Conservation (phyloP, 2,888 invertebrate species). For the Calliphora vomitoria region DNA sequence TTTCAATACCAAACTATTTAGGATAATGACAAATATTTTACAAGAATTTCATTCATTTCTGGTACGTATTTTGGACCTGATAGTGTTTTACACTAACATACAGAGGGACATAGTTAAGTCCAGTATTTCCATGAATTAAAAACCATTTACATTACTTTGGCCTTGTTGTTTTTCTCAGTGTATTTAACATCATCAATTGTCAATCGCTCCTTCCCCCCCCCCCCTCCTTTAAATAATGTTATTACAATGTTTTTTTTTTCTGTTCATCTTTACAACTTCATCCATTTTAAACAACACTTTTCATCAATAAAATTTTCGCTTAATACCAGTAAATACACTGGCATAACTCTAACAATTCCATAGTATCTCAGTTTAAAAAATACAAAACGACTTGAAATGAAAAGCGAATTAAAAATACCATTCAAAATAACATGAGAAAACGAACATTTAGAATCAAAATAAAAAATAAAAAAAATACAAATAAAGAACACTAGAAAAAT, state of each 20-base stretch:
- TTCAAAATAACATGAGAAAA: background rate
- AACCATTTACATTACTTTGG: too few relatives aligned
- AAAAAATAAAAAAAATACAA: background rate
- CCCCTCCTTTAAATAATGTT: background rate
- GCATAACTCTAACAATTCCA: slow-evolving; percentile 7
- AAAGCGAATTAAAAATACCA: slow-evolving; percentile 22
- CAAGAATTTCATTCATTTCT: too few relatives aligned
- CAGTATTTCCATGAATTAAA: too few relatives aligned
- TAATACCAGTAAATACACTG: slow-evolving; percentile 26
- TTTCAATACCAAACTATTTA: too few relatives aligned
- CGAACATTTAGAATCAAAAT: background rate
- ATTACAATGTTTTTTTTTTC: background rate
- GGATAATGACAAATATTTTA: too few relatives aligned
- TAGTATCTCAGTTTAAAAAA: background rate
- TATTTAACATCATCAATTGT: background rate
- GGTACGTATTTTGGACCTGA: too few relatives aligned
- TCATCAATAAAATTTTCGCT: slow-evolving; percentile 25
- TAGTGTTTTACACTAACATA: too few relatives aligned
- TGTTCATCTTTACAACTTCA: background rate
- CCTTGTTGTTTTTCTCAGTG: background rate
- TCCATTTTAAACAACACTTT: slow-evolving; percentile 12
- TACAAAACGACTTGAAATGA: background rate
- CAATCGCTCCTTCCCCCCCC: too few relatives aligned
- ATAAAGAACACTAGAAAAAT: background rate
- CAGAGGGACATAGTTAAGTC: too few relatives aligned